Percentiles rank a stretch among this genome's conserved stretches.
Evolutionary conservation across 2,113 vertebrate genomes (phyloP).

Genomic region (Stigmatopora nigra): DNA sequence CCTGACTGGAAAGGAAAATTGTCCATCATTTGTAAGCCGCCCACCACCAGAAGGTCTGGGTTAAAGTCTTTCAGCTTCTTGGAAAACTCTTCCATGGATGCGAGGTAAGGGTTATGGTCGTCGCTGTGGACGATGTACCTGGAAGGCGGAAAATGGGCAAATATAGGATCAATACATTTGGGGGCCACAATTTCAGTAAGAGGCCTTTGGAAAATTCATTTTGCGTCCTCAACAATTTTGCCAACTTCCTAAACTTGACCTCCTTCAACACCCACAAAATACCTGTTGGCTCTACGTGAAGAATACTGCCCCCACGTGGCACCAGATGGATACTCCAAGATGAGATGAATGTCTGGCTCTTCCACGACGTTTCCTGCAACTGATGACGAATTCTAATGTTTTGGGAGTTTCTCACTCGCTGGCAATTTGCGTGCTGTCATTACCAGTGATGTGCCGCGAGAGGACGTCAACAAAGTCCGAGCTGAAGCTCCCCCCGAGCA

Average conservation of each 20-base stretch:
- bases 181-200: no score
- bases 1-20: conserved; percentile 74
- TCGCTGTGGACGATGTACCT: conserved; percentile 80
- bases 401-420: no score
- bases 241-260: no score
- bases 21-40: conserved; percentile 81
- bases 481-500: conserved; percentile 75
- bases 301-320: conserved; percentile 71
- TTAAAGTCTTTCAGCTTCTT: conserved; percentile 61
- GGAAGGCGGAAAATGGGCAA: conserved; percentile 4
- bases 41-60: conserved; percentile 74
- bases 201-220: no score
- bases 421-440: no score
- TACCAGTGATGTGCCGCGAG: conserved; percentile 72
- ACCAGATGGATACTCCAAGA: conserved; percentile 75
- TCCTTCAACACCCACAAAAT: not conserved
- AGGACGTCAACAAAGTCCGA: conserved; percentile 70
- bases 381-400: conserved; percentile 29
- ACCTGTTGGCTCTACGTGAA: conserved; percentile 78
- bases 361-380: conserved; percentile 73
- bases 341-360: conserved; percentile 77
- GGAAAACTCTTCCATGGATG: conserved; percentile 73
- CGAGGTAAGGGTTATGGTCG: conserved; percentile 74
- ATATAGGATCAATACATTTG: not conserved
- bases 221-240: no score